Evolutionary conservation across 2,888 invertebrate genomes (phyloP).

Genomic region (Athalia rosae): DNA sequence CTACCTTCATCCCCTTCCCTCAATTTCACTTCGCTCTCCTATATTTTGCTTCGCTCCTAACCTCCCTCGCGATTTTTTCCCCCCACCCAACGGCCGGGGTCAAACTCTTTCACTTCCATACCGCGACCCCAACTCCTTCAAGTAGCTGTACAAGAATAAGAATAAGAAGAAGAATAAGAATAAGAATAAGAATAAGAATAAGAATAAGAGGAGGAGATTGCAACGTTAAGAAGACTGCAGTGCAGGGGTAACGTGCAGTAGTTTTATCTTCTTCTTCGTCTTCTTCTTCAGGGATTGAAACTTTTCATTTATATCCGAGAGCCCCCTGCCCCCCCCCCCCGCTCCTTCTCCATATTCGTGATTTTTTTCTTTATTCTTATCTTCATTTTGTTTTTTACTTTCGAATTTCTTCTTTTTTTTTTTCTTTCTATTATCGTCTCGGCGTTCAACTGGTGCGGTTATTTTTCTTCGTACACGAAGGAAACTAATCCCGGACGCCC

Average conservation of each 20-base stretch:
- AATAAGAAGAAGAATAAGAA: neutral
- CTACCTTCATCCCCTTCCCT: neutral
- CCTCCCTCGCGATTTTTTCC: too few relatives aligned
- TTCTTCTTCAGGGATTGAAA: neutral
- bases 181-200: neutral
- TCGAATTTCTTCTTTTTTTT: neutral
- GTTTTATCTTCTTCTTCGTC: too few relatives aligned
- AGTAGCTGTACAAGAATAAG: neutral
- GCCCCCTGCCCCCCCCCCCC: neutral
- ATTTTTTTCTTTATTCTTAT: neutral
- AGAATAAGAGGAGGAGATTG: neutral
- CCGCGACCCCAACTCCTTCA: neutral
- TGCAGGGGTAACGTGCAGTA: neutral
- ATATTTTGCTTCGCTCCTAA: too few relatives aligned
- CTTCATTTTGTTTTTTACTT: neutral
- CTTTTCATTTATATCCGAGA: too few relatives aligned
- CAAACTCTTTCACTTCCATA: constrained; percentile 30
- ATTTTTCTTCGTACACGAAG: neutral
- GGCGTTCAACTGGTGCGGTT: constrained; percentile 7
- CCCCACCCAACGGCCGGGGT: constrained; percentile 16
- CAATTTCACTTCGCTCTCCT: neutral
- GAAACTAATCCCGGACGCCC: constrained; percentile 38
- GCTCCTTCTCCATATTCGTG: neutral
- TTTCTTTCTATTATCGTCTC: neutral
- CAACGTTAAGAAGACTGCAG: too few relatives aligned